Percentiles rank a stretch among this genome's conserved stretches.
Conservation (phyloP, 2,888 invertebrate genomes). For the Hyppa rectilinea region DNA sequence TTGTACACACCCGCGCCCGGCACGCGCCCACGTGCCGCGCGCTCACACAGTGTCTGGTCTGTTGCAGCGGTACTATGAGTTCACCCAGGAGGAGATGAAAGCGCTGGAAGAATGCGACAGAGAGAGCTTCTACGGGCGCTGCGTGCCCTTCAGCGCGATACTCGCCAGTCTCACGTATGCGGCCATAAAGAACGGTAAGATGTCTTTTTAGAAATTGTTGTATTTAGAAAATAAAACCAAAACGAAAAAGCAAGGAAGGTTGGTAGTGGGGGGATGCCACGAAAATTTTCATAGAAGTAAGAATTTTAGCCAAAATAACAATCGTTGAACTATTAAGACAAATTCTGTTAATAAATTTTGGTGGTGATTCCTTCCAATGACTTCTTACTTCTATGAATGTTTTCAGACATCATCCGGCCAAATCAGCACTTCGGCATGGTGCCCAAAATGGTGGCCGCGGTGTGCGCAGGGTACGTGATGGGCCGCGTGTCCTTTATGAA, state of each 20-base stretch:
- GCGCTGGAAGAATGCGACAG: constrained; percentile 94
- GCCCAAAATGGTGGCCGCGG: constrained; percentile 92
- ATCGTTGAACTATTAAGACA: not conserved
- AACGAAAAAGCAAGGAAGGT: constrained; percentile 35
- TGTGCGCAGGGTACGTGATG: constrained; percentile 92
- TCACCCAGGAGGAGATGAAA: constrained; percentile 93
- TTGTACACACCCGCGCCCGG: not conserved
- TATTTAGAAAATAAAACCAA: constrained; percentile 13
- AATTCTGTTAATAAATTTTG: constrained; percentile 49
- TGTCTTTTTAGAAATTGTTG: not conserved
- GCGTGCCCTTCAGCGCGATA: constrained; percentile 92
- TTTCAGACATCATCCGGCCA: constrained; percentile 90
- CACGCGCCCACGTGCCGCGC: not conserved
- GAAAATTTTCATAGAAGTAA: constrained; percentile 87
- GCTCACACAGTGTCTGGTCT: constrained; percentile 19
- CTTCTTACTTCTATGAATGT: constrained; percentile 88
- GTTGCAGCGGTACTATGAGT: constrained; percentile 91
- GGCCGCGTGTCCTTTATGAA: constrained; percentile 94
- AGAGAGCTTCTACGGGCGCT: constrained; percentile 95
- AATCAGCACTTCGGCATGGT: constrained; percentile 92
- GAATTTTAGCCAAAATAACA: constrained; percentile 48
- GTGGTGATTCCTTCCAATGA: constrained; percentile 76
- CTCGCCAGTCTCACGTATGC: constrained; percentile 92
- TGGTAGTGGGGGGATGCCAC: constrained; percentile 72
- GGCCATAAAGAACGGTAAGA: constrained; percentile 92